Base-by-base conservation (phyloP, 2,888 invertebrate species). In the Oxyteleia sp. region DNA sequence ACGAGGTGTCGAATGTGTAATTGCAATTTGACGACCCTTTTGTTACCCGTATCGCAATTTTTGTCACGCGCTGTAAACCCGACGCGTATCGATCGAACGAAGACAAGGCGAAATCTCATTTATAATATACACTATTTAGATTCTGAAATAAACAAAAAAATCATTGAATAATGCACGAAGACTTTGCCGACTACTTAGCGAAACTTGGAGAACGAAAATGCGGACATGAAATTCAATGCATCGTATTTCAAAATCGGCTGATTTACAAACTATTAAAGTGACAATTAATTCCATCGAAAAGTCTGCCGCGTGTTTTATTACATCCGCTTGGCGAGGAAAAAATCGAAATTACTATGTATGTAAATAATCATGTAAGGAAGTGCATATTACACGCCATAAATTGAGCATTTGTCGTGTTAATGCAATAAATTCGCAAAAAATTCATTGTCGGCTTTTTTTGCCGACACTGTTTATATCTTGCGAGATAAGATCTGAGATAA, bases 361-460 rank as follows among this genome's bases (percentile, higher is more conserved):
- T 20, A 41, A 18, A 63, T 74, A 20, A 16, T 4, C 26, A 5
- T 35, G 11, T 35, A 64, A 47, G 38, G 38, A 38, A 13, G 64
- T 55, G 38, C 45, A 47, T 16, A 74, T 74, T 74, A 74, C 16
- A 16, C 18, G 38, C 32, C 26, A 74, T 64, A 64, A 74, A 75
- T 64, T 49, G 47, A 55, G 13, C 47, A 45, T 74, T 43, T 47
- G 35, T 29, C 35, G 10, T 57, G 8, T 45, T 45, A 18, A 45
- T 18, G 45, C 45, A 57, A 32, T 23, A 15, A 15, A 45, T 2
- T 69, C 15, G 11, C 29, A 45, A 69, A 69, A 69, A 35, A 45
- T 53, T 43, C 26, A 51, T 51, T 38, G 18, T 23, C 35, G 43
- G 43, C 2, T 35, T 32, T 38, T 41, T 61, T 72, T 20, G 29